A percentile compares a stretch with the other conserved stretches of the same genome.
Evolutionary conservation across 2,888 invertebrate genomes (phyloP).

Genomic region (Odontothrips loti): DNA sequence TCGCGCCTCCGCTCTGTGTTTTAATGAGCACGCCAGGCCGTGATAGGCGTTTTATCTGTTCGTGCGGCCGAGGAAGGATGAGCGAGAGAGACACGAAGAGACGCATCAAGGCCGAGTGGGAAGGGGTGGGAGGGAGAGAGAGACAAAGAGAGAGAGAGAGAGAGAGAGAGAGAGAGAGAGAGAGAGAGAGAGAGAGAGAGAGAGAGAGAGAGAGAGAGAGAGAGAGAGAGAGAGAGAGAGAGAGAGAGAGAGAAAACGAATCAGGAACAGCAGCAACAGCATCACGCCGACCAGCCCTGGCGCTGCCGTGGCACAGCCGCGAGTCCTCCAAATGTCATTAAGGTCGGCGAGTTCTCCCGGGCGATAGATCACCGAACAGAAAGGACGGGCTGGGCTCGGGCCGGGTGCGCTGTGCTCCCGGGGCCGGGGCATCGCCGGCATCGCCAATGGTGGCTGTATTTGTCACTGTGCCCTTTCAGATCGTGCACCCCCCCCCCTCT

Average conservation of each 20-base stretch:
- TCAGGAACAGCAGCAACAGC: background rate
- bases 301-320: background rate
- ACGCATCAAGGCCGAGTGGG: too few species aligned
- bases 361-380: constrained; percentile 23
- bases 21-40: too few species aligned
- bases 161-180: background rate
- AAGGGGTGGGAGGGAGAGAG: background rate
- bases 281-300: background rate
- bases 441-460: constrained; percentile 12
- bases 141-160: background rate
- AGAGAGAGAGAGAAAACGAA: background rate
- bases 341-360: constrained; percentile 12
- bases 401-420: background rate
- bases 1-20: too few species aligned
- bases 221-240: constrained; percentile 1
- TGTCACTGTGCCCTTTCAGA: constrained; percentile 24
- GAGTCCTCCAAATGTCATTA: constrained; percentile 8
- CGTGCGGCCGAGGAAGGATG: too few species aligned
- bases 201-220: background rate
- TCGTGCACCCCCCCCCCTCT: background rate
- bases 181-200: background rate
- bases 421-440: background rate
- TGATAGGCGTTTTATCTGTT: too few species aligned
- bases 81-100: too few species aligned
- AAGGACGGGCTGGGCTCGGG: background rate